Conservation (phyloP, 2,113 vertebrate genomes). For the Sardina pilchardus region DNA sequence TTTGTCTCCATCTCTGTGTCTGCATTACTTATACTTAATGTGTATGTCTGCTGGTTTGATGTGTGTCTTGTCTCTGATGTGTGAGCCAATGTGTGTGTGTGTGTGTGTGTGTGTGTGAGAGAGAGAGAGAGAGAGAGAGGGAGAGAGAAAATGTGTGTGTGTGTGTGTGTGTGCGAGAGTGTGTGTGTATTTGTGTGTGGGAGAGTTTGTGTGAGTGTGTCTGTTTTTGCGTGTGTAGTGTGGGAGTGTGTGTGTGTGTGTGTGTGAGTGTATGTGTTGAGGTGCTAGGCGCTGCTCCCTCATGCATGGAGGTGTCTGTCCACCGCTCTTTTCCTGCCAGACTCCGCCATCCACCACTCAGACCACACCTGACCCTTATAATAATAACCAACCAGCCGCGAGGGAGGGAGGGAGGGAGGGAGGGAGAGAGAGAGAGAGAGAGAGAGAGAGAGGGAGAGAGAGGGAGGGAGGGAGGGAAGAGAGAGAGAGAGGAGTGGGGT, state of each 20-base stretch:
- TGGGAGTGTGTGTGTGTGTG: neutral
- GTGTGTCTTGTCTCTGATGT: neutral
- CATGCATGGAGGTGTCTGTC: slow-evolving; percentile 25
- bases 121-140: neutral
- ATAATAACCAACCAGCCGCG: slow-evolving; percentile 47
- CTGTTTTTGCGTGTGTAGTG: neutral
- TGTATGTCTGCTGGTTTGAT: slow-evolving; percentile 17
- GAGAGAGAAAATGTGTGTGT: too few relatives aligned
- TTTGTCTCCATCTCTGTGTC: neutral
- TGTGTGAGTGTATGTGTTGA: neutral
- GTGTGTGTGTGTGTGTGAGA: slow-evolving; percentile 6
- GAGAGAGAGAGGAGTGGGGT: neutral
- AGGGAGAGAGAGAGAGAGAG: neutral
- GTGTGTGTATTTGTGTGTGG: neutral
- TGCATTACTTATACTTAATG: neutral
- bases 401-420: neutral
- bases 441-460: too few relatives aligned
- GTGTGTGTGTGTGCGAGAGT: neutral
- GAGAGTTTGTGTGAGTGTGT: neutral
- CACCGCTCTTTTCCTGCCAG: slow-evolving; percentile 38
- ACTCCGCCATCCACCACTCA: slow-evolving; percentile 40
- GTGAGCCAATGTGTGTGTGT: neutral
- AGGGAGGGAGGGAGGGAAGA: neutral
- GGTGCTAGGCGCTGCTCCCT: slow-evolving; percentile 24
- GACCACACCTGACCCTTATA: slow-evolving; percentile 50